phyloP scores from a whole-genome alignment of 2,797 vertebrate genomes.

The Clamator glandarius region DNA sequence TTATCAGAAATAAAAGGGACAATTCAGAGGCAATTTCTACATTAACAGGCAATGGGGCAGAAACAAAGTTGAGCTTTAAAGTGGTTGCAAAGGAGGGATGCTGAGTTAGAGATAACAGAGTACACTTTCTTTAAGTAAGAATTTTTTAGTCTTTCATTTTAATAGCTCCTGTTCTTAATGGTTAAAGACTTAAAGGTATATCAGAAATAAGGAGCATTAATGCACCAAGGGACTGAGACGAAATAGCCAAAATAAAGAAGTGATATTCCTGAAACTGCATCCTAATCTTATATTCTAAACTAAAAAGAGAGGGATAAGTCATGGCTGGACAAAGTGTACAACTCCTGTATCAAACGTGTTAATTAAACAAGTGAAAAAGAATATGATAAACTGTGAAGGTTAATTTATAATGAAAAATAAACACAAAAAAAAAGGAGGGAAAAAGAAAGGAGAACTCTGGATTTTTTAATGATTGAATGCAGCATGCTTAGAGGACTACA shows the following conservation, averaged over 20 bases:
- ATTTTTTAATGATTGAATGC: conserved; percentile 8
- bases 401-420: conserved; percentile 41
- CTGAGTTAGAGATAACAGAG: not conserved
- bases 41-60: not conserved
- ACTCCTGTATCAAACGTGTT: not conserved
- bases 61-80: conserved; percentile 6
- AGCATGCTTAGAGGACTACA: conserved; percentile 1
- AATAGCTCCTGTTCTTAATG: not conserved
- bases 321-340: not conserved
- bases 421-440: not conserved
- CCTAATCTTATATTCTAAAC: not conserved
- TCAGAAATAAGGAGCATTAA: not conserved
- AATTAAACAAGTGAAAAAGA: not conserved
- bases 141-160: not conserved
- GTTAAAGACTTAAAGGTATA: not conserved
- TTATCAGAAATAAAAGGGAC: not conserved
- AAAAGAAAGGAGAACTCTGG: not conserved
- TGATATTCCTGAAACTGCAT: not conserved
- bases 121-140: not conserved
- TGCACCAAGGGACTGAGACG: not conserved
- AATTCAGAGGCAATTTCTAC: conserved; percentile 8
- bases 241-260: not conserved
- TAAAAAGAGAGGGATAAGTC: not conserved
- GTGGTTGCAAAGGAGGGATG: not conserved
- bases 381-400: not conserved